Percentiles rank a stretch among this genome's conserved stretches.
phyloP scores from a whole-genome alignment of 1,140 invertebrate genomes.

The Penaeus chinensis region DNA sequence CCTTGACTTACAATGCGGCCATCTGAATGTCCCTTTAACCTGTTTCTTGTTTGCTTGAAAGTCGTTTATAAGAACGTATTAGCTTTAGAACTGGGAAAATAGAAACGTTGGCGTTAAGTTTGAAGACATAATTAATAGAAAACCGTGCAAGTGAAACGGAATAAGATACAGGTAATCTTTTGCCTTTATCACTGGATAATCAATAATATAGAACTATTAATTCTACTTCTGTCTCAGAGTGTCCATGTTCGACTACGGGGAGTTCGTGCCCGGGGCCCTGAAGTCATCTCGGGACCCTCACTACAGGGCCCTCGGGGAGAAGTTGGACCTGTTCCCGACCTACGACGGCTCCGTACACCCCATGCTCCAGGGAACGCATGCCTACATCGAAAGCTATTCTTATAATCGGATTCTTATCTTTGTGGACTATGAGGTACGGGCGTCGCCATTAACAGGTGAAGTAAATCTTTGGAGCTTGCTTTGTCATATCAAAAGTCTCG shows the following conservation, averaged over 20 bases:
- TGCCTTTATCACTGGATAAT: background rate
- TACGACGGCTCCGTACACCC: conserved; percentile 18
- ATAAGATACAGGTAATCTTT: too few species aligned
- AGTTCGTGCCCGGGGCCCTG: conserved; percentile 54
- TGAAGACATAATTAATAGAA: too few species aligned
- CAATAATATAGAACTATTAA: background rate
- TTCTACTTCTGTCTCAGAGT: conserved; percentile 16
- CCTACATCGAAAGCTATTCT: conserved; percentile 55
- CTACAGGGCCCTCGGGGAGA: conserved; percentile 40
- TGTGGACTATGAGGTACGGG: conserved; percentile 37
- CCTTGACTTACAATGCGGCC: too few species aligned
- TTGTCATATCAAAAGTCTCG: too few species aligned
- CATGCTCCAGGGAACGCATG: conserved; percentile 49
- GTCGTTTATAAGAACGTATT: too few species aligned
- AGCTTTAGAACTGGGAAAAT: too few species aligned
- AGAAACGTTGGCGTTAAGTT: too few species aligned
- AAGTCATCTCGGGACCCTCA: conserved; percentile 21
- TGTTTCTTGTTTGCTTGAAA: too few species aligned
- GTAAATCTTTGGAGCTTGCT: too few species aligned
- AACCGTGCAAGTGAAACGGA: too few species aligned
- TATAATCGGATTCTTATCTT: conserved; percentile 38
- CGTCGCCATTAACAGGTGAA: too few species aligned
- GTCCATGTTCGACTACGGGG: conserved; percentile 58
- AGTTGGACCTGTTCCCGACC: conserved; percentile 40
- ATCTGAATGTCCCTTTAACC: too few species aligned